Evolutionary conservation across 23 tunicate species (phyloP).

Genomic region (Phallusia fumigata): DNA sequence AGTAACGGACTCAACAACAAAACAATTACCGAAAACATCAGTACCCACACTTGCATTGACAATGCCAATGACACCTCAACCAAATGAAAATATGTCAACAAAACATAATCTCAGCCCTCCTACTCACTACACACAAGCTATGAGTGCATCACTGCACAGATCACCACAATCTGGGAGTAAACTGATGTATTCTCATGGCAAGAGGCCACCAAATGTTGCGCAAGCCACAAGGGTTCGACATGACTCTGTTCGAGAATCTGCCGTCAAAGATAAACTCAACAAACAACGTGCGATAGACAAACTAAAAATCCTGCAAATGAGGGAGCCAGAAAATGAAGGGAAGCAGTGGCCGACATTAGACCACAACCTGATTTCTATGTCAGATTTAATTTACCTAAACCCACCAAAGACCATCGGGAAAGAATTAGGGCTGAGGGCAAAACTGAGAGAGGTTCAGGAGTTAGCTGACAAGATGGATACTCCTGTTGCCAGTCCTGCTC

Average conservation of each 20-base stretch:
- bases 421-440: conserved; percentile 54
- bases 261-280: background rate
- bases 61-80: too few relatives aligned
- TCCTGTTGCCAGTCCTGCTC: conserved; percentile 15
- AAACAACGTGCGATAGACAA: conserved; percentile 17
- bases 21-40: background rate
- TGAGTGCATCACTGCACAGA: background rate
- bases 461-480: conserved; percentile 4
- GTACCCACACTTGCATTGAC: too few relatives aligned
- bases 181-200: background rate
- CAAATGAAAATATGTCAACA: too few relatives aligned
- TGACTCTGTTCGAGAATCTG: conserved; percentile 14
- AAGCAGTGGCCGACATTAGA: conserved; percentile 59
- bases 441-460: conserved; percentile 27
- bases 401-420: conserved; percentile 58
- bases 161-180: background rate
- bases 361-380: conserved; percentile 68
- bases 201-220: background rate
- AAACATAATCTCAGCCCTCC: background rate
- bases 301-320: background rate
- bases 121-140: background rate
- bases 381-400: conserved; percentile 78
- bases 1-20: background rate
- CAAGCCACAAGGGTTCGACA: conserved; percentile 16
- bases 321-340: background rate